Base-by-base conservation (phyloP, 2,113 vertebrate species). In the Silurus glanis region DNA sequence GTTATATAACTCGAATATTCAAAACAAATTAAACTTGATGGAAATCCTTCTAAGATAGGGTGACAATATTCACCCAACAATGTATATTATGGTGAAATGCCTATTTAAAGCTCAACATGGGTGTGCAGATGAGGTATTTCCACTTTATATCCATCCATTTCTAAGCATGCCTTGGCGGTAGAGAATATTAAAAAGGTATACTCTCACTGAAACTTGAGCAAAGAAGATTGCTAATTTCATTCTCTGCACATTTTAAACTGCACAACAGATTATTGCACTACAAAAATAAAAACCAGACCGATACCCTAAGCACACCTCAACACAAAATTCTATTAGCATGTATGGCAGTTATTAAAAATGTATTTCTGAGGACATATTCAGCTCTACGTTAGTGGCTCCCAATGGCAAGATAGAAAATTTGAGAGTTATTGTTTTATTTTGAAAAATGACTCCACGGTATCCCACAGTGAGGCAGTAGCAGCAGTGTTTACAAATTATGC, bases 291-390 rank as follows among this genome's bases (percentile, higher is more conserved):
- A 16, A 28, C 5, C 9, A 5, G 37, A 74, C 47, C 14, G 45
- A 82, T 17, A 67, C 14, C 49, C 16, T 71, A 49, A 51, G 17
- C 83, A 10, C 25, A 62, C 51, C 28, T 67, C 25, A 13, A 5
- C 45, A 10, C 19, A 64, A 55, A 56, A 55, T 67, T 47, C 17
- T 0, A 85, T 14, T 14, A 85, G 84, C 51, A 56, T 6, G 28
- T 45, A 85, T 79, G 28, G 17, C 84, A 80, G 59, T 85, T 80
- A 80, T 85, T 85, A 85, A 85, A 84, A 78, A 59, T 76, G 17
- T 74, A 78, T 85, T 78, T 78, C 47, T 55, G 58, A 12, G 14
- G 5, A 79, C 13, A 85, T 56, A 66, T 66, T 85, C 83, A 55
- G 47, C 61, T 55, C 13, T 17, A 69, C 62, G 9, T 79, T 72